Conservation (phyloP, 2,888 invertebrate genomes). For the Parnassius glacialis region DNA sequence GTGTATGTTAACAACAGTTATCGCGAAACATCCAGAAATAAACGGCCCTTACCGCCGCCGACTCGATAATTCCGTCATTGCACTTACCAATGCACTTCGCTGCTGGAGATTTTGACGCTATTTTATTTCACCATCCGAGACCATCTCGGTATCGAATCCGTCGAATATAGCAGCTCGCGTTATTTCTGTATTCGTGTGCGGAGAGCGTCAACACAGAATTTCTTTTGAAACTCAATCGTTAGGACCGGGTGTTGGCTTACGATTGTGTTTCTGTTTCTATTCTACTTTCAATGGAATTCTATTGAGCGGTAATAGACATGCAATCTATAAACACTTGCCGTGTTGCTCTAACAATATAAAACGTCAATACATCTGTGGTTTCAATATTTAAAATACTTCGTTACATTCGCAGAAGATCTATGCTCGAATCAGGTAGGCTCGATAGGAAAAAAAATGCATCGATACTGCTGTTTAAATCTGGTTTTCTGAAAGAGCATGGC, state of each 20-base stretch:
- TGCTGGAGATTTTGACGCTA: conserved; percentile 63
- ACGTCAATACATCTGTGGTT: background rate
- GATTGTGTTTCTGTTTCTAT: conserved; percentile 54
- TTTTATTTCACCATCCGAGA: conserved; percentile 49
- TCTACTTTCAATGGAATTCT: conserved; percentile 56
- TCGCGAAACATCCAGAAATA: conserved; percentile 75
- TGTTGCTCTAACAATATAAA: conserved; percentile 21
- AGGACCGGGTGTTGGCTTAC: conserved; percentile 56
- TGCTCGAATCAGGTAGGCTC: no score
- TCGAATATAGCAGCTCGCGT: conserved; percentile 51
- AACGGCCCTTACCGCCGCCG: conserved; percentile 55
- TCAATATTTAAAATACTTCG: conserved; percentile 1
- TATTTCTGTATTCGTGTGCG: conserved; percentile 50
- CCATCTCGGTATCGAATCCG: conserved; percentile 39
- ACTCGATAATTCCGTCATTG: conserved; percentile 69
- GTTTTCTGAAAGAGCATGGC: no score
- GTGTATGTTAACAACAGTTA: conserved; percentile 53
- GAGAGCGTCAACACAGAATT: conserved; percentile 49
- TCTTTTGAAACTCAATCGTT: conserved; percentile 68
- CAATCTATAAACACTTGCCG: conserved; percentile 29
- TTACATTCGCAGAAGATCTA: no score
- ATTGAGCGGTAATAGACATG: conserved; percentile 37
- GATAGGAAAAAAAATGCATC: no score
- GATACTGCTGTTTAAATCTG: no score
- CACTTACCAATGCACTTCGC: conserved; percentile 67